phyloP scores from a whole-genome alignment of 2,888 invertebrate genomes.

The Pardosa pseudoannulata region DNA sequence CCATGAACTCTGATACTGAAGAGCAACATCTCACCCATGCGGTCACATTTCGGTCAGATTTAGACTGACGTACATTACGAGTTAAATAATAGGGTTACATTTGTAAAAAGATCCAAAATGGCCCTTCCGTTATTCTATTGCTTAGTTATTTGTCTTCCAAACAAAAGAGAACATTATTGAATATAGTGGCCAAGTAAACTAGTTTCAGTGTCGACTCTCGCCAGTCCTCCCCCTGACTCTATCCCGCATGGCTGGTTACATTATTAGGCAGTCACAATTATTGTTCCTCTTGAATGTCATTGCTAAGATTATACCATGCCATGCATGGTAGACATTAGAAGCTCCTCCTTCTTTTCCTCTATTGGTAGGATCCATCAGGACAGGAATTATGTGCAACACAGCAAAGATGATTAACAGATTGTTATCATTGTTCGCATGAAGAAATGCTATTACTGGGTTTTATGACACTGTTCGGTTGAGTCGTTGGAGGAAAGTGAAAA shows the following conservation, averaged over 20 bases:
- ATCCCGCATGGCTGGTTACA: not conserved
- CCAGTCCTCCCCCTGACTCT: not conserved
- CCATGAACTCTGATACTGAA: no score
- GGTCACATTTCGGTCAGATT: no score
- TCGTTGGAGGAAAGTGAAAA: not conserved
- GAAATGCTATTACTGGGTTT: not conserved
- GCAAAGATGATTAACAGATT: slow-evolving; percentile 35
- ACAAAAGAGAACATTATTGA: no score
- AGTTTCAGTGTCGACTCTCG: not conserved
- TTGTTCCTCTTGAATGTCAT: slow-evolving; percentile 20
- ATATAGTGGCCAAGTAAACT: no score
- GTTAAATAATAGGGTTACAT: no score
- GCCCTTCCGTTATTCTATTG: no score
- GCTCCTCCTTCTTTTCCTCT: slow-evolving; percentile 24
- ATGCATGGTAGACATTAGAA: slow-evolving; percentile 3
- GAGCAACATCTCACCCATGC: no score
- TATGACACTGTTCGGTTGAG: not conserved
- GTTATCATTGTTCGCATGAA: slow-evolving; percentile 20
- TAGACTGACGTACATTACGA: no score
- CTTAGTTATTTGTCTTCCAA: no score
- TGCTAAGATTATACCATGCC: not conserved
- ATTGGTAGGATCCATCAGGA: slow-evolving; percentile 35
- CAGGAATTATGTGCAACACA: slow-evolving; percentile 35
- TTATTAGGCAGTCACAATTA: not conserved
- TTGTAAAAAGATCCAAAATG: no score